A percentile compares a stretch with the other conserved stretches of the same genome.
phyloP scores from a whole-genome alignment of 53 echinoderm and acorn worm species.

The Pentamera pediparva region DNA sequence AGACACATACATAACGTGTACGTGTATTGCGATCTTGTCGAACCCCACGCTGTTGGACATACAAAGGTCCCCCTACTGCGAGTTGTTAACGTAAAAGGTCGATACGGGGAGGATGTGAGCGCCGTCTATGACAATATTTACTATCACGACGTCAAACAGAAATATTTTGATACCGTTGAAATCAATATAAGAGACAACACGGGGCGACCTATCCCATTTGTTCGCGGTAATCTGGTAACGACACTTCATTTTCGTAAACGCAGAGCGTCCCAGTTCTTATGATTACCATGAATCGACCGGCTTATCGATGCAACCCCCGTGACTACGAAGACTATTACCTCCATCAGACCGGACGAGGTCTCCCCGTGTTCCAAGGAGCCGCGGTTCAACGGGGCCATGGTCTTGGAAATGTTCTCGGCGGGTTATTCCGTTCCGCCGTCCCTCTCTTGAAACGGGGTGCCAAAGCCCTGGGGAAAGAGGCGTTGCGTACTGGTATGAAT shows the following conservation, averaged over 20 bases:
- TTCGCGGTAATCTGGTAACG: constrained; percentile 48
- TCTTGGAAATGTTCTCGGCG: constrained; percentile 38
- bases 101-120: constrained; percentile 35
- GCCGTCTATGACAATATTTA: not conserved
- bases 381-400: constrained; percentile 3
- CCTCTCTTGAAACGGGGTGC: constrained; percentile 43
- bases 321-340: constrained; percentile 26
- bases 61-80: constrained; percentile 52
- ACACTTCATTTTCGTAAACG: constrained; percentile 58
- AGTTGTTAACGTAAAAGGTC: constrained; percentile 38
- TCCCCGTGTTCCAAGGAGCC: too few species aligned
- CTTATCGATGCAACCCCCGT: not conserved
- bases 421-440: constrained; percentile 40
- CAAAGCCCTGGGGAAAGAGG: constrained; percentile 38
- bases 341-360: constrained; percentile 35
- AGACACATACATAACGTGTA: constrained; percentile 34
- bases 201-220: constrained; percentile 53
- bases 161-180: constrained; percentile 9
- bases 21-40: constrained; percentile 45
- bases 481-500: not conserved
- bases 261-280: constrained; percentile 7
- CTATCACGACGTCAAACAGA: constrained; percentile 1
- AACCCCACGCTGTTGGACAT: constrained; percentile 39
- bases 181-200: constrained; percentile 52
- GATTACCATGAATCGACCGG: not conserved